These are phyloP conservation scores for Dryobates pubescens DNA, from an alignment of 2,797 vertebrate species.

Conservation along the genomic window DNA sequence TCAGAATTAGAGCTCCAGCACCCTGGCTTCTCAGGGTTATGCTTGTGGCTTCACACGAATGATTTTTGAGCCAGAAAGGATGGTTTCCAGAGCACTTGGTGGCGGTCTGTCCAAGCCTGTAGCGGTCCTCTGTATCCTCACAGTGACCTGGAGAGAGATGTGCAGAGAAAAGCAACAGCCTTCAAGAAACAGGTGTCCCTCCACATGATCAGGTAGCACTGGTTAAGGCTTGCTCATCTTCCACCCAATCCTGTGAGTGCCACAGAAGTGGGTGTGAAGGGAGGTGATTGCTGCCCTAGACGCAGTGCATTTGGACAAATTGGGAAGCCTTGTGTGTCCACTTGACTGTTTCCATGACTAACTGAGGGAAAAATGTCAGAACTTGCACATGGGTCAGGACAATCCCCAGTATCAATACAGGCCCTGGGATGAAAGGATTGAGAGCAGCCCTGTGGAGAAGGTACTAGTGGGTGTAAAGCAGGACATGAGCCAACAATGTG, in stretches of 20 bases:
- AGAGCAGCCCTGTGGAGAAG: background rate
- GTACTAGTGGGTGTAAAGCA: background rate
- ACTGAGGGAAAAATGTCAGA: background rate
- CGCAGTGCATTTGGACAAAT: background rate
- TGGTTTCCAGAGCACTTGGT: slow-evolving; percentile 4
- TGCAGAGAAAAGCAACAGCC: background rate
- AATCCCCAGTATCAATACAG: background rate
- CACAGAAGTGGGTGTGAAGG: background rate
- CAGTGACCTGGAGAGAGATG: background rate
- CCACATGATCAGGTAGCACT: background rate
- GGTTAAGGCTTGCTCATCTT: background rate
- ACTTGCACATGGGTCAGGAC: background rate
- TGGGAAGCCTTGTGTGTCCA: background rate
- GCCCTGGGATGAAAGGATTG: background rate
- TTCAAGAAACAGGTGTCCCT: background rate
- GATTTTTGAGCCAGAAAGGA: background rate
- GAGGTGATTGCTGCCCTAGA: background rate
- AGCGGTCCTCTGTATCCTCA: background rate
- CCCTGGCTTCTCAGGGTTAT: background rate
- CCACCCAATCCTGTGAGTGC: background rate
- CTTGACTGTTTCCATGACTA: background rate
- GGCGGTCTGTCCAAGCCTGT: background rate
- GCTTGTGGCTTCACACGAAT: fast-evolving
- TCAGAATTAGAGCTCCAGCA: background rate
- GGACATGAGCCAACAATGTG: background rate